phyloP scores from a whole-genome alignment of 2,888 invertebrate species.

The Hirtodrosophila cameraria region DNA sequence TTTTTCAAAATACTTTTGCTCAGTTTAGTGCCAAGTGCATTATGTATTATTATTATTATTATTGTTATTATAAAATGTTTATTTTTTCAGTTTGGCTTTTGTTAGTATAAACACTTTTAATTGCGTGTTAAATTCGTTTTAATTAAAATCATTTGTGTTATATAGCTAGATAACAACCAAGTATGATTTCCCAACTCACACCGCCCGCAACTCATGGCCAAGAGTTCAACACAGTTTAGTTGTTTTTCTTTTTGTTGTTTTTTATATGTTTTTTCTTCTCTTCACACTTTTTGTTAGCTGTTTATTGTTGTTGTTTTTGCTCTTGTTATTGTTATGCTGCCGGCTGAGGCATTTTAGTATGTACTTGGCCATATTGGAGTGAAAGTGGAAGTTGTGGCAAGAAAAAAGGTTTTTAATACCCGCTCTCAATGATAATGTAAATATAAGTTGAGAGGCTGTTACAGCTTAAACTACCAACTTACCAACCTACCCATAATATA shows the following conservation, averaged over 20 bases:
- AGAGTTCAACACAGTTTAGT: slow-evolving; percentile 58
- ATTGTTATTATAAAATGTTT: slow-evolving; percentile 35
- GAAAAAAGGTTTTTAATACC: slow-evolving; percentile 55
- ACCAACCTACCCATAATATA: slow-evolving; percentile 7
- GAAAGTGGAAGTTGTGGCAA: slow-evolving; percentile 66
- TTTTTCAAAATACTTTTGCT: slow-evolving; percentile 33
- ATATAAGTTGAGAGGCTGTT: slow-evolving; percentile 50
- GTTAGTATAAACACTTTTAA: slow-evolving; percentile 55
- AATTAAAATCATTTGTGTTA: slow-evolving; percentile 68
- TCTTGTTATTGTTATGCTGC: slow-evolving; percentile 49
- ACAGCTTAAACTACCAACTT: slow-evolving; percentile 45
- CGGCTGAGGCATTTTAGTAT: slow-evolving; percentile 47
- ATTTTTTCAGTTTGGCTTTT: slow-evolving; percentile 8
- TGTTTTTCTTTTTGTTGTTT: slow-evolving; percentile 49
- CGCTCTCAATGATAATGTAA: slow-evolving; percentile 50
- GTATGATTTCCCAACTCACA: slow-evolving; percentile 19
- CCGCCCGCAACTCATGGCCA: slow-evolving; percentile 6
- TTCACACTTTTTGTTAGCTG: slow-evolving; percentile 49
- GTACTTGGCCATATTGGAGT: slow-evolving; percentile 63
- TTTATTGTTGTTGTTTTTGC: slow-evolving; percentile 44
- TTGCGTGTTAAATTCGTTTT: slow-evolving; percentile 75
- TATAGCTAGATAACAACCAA: slow-evolving; percentile 18
- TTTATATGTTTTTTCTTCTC: slow-evolving; percentile 25
- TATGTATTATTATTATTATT: slow-evolving; percentile 37
- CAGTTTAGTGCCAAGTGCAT: slow-evolving; percentile 19